Base-by-base conservation (phyloP, 2,113 vertebrate genomes). In the Symphodus melops region DNA sequence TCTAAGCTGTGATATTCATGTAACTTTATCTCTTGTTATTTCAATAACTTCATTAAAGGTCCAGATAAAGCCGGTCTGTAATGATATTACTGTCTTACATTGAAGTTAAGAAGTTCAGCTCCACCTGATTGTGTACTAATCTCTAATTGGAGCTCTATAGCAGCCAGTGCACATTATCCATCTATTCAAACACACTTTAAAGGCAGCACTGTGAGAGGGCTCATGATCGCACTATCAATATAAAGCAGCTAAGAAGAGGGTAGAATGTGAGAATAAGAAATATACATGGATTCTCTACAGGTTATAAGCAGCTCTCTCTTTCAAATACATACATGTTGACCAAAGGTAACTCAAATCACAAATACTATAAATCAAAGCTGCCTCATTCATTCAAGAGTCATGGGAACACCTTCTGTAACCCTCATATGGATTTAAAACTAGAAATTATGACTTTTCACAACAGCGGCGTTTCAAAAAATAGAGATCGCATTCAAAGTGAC, bases 281-380 rank as follows among this genome's bases (percentile, higher is more conserved):
- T 33, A 33, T 33, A 33, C 28, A 25, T 59, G 39, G 52, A 62
- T 12, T 44, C 42, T 16, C 14, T 14, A 44, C 4, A 5, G 42
- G 42, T 44, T 14, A 44, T 14, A 14, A 12, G 14, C 12, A 44
- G 42, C 42, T 44, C 14, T 13, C 2, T 14, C 4, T 44, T 44
- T 4, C 12, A 44, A 44, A 44, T 44, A 44, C 12, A 42, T 13
- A 54, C 39, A 65, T 70, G 41, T 64, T 64, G 59, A 57, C 23
- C 65, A 75, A 55, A 81, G 49, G 48, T 59, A 28, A 14, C 23
- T n/a, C 73, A n/a, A 72, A 75, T 74, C n/a, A 54, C 41, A 51
- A 74, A 74, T 51, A n/a, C 11, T 49, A n/a, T 54, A 51, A 66
- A 66, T 65, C 60, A 71, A 75, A 39, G 41, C 17, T 37, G 8